These are phyloP conservation scores for Scaptomyza pallida DNA, from an alignment of 1,140 invertebrate genomes.

Conservation along the genomic window DNA sequence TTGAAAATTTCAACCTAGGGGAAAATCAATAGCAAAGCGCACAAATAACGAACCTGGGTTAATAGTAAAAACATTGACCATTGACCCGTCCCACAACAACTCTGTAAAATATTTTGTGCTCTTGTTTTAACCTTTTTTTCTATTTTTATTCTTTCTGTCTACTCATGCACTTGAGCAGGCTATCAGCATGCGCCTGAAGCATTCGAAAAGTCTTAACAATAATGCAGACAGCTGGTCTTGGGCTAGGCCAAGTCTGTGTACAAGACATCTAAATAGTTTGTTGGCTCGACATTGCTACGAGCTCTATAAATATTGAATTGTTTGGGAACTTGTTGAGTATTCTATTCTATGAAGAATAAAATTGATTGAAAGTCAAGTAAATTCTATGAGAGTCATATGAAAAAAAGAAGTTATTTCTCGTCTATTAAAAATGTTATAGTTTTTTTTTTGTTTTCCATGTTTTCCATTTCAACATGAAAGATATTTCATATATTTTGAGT, in stretches of 20 bases:
- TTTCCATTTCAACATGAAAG: too few relatives aligned
- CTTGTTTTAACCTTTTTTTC: too few relatives aligned
- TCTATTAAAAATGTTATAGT: too few relatives aligned
- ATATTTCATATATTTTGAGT: too few relatives aligned
- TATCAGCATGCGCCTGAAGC: conserved; percentile 4
- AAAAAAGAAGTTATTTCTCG: too few relatives aligned
- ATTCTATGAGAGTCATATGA: too few relatives aligned
- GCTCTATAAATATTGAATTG: conserved; percentile 1
- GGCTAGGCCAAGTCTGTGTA: conserved; percentile 15
- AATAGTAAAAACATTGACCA: conserved; percentile 31
- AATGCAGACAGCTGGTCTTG: conserved; percentile 5
- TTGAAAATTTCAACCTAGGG: conserved; percentile 21
- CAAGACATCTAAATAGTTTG: conserved; percentile 14
- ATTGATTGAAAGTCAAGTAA: too few relatives aligned
- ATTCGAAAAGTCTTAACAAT: conserved; percentile 35
- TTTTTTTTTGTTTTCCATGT: too few relatives aligned
- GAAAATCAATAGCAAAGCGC: conserved; percentile 22
- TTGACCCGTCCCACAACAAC: not conserved
- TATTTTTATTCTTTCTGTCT: conserved; percentile 27
- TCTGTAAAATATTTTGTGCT: conserved; percentile 25
- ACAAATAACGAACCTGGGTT: conserved; percentile 31
- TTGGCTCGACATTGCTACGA: not conserved
- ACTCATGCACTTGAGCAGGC: conserved; percentile 55
- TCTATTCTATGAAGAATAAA: not conserved
- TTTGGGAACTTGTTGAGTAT: conserved; percentile 11